Evolutionary conservation across 2,113 vertebrate species (phyloP).

Genomic region (Empidonax traillii): DNA sequence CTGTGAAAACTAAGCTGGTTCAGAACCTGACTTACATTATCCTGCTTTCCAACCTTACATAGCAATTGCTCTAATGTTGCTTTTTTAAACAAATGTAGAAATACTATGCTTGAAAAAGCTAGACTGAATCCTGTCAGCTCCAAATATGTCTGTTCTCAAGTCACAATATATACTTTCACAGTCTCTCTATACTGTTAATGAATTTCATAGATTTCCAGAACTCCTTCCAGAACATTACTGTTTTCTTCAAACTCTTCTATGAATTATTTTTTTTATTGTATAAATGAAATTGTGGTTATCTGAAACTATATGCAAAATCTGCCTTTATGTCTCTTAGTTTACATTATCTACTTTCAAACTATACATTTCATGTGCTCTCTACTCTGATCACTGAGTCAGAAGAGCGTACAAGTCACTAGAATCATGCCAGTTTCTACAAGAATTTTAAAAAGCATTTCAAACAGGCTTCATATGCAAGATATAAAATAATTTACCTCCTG

Average conservation of each 20-base stretch:
- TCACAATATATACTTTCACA: background rate
- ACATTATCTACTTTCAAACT: background rate
- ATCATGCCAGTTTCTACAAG: background rate
- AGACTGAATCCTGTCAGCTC: background rate
- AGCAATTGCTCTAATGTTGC: background rate
- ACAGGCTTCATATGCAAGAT: background rate
- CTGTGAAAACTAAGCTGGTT: background rate
- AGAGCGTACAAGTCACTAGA: background rate
- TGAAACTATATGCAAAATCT: background rate
- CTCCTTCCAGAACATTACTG: background rate
- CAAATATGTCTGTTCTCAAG: background rate
- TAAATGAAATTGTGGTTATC: background rate
- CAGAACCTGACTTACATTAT: background rate
- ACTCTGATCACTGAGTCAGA: background rate
- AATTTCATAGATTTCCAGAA: background rate
- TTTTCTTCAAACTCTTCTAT: background rate
- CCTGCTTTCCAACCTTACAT: background rate
- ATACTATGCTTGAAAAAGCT: background rate
- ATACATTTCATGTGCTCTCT: background rate
- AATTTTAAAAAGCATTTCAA: background rate
- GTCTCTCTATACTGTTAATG: background rate
- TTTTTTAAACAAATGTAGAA: background rate
- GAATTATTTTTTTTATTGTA: background rate
- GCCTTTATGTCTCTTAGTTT: background rate
- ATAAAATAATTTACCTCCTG: background rate